Evolutionary conservation across 2,113 vertebrate genomes (phyloP).

Genomic region (Panthera uncia): DNA sequence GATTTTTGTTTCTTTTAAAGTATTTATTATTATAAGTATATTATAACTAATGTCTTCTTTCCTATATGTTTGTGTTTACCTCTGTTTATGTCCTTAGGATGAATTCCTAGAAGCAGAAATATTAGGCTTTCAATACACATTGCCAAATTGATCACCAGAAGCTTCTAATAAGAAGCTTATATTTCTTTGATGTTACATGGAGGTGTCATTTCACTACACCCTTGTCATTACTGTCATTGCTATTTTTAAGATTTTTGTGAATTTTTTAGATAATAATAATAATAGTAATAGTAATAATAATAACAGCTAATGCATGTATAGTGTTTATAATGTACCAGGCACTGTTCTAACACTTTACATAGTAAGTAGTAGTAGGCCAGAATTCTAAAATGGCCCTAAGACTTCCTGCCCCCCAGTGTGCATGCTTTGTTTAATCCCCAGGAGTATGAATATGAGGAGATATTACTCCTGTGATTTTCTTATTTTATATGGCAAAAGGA

Average conservation of each 20-base stretch:
- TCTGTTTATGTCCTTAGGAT: not conserved
- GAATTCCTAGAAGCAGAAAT: not conserved
- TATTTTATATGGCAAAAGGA: not conserved
- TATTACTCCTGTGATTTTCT: not conserved
- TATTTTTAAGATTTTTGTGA: not conserved
- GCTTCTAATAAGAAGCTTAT: not conserved
- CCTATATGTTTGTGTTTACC: not conserved
- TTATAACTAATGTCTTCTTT: not conserved
- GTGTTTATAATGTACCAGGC: not conserved
- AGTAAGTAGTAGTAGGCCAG: not conserved
- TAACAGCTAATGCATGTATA: not conserved
- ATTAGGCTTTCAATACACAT: not conserved
- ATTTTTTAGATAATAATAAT: not conserved
- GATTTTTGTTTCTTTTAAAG: not conserved
- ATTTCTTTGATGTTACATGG: not conserved
- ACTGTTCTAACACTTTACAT: not conserved
- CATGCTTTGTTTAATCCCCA: not conserved
- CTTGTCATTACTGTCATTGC: not conserved
- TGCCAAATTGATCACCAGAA: not conserved
- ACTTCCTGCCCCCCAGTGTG: not conserved
- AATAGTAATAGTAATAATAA: not conserved
- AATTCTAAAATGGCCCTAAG: not conserved
- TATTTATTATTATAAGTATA: not conserved
- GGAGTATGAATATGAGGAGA: not conserved
- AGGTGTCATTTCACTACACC: not conserved